Base-by-base conservation (phyloP, 2,888 invertebrate species). In the Eupeodes luniger region DNA sequence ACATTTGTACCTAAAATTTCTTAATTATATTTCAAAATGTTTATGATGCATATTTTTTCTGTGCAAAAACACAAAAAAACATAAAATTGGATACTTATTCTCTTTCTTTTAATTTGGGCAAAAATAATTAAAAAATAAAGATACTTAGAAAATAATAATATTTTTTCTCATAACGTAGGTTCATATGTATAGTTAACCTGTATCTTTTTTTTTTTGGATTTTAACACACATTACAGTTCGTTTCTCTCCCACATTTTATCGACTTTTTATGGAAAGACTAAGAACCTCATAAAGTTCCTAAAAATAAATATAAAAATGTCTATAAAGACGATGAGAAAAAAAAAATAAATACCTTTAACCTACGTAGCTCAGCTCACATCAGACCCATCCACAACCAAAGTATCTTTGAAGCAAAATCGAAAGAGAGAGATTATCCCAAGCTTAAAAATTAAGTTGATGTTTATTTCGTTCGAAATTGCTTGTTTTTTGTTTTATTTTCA, bases 261-360 rank as follows among this genome's bases (percentile, higher is more conserved):
- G 80, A 67, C 61, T 87, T 87, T 83, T 85, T 85, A 81, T 81
- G 85, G 75, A 85, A 88, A 81, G 74, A 81, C 81, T 67, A 85
- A 88, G 81, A 81, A 88, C 78, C 85, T 78, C 88, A 85, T 88
- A 81, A 88, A 85, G 74, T 77, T 81, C 53, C 81, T 84, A 84
- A 88, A 88, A 88, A 84, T 84, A 88, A 55, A 67, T 66, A 51
- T 51, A 53, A 40, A 76, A 77, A 83, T 55, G 40, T 76, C 66
- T 51, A 44, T 76, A 78, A 49, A 51, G 51, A 36, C 51, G 53
- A 11, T 34, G 34, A 53, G 16, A 72, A 40, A 61, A 72, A 40
- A 61, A 77, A 51, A 44, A 40, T 66, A 57, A 67, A 27, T 55
- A 66, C n/a, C 59, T 64, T 5, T 12, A 66, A 49, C 34, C 19